Percentiles rank a stretch among this genome's conserved stretches.
These are phyloP conservation scores for Nematolebias whitei DNA, from an alignment of 2,113 vertebrate genomes.

Conservation along the genomic window DNA sequence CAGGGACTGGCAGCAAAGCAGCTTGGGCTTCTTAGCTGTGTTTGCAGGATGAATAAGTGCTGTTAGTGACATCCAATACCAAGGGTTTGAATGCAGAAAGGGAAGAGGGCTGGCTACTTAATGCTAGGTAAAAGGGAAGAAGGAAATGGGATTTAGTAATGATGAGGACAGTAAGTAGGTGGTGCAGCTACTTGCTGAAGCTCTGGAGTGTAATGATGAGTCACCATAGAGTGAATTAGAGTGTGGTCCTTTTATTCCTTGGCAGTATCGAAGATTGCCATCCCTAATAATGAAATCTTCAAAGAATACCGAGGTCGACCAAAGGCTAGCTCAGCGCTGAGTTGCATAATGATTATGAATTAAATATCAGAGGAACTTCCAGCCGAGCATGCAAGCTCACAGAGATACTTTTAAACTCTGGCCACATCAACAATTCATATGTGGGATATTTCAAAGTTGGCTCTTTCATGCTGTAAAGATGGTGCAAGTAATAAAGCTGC, in stretches of 20 bases:
- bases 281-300: conserved; percentile 68
- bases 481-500: conserved; percentile 12
- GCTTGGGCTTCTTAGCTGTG: conserved; percentile 70
- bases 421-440: conserved; percentile 54
- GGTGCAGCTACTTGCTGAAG: conserved; percentile 61
- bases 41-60: conserved; percentile 79
- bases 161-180: conserved; percentile 62
- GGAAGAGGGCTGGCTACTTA: conserved; percentile 63
- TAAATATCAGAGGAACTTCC: conserved; percentile 63
- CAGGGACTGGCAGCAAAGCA: conserved; percentile 80
- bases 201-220: conserved; percentile 73
- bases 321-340: conserved; percentile 53
- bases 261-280: conserved; percentile 56
- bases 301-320: conserved; percentile 64
- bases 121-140: conserved; percentile 67
- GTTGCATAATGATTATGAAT: conserved; percentile 75
- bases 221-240: conserved; percentile 72
- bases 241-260: conserved; percentile 43
- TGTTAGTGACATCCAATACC: conserved; percentile 84
- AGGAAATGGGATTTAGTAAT: conserved; percentile 75
- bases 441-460: conserved; percentile 48
- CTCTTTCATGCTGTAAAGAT: conserved; percentile 26
- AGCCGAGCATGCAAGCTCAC: conserved; percentile 39
- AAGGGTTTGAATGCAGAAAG: conserved; percentile 54
- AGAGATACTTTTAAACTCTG: conserved; percentile 46